These are phyloP conservation scores for Dynastes tityus DNA, from an alignment of 2,888 invertebrate genomes.

Conservation along the genomic window DNA sequence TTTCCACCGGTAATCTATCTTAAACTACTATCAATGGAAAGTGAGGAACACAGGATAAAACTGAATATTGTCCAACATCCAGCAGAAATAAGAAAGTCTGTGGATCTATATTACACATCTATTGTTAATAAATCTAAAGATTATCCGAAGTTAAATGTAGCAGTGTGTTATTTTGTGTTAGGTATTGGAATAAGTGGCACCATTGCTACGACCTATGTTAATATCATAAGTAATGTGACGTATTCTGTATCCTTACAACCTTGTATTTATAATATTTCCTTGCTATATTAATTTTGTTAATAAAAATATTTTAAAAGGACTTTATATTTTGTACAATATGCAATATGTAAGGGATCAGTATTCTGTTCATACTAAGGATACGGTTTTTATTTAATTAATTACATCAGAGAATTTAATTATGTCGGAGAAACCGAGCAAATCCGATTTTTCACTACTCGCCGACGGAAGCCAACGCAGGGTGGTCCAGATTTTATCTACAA, in stretches of 20 bases:
- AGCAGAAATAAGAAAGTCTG: constrained; percentile 3
- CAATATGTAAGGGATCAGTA: too few species aligned
- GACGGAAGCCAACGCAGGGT: too few species aligned
- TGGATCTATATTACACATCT: constrained; percentile 11
- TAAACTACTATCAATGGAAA: constrained; percentile 75
- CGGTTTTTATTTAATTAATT: background rate
- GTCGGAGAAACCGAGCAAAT: too few species aligned
- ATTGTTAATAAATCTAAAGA: constrained; percentile 19
- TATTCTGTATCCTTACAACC: constrained; percentile 81
- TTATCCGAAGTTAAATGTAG: constrained; percentile 58
- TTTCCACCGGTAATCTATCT: constrained; percentile 88
- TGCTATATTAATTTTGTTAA: constrained; percentile 37
- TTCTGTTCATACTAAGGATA: too few species aligned
- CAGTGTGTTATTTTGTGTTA: constrained; percentile 73
- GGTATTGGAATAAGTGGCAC: constrained; percentile 78
- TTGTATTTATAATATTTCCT: constrained; percentile 79
- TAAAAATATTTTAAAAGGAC: background rate
- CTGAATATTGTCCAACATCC: constrained; percentile 52
- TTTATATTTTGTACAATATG: too few species aligned
- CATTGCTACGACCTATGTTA: constrained; percentile 80
- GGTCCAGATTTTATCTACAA: too few species aligned
- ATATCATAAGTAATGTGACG: constrained; percentile 77
- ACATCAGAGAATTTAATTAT: too few species aligned
- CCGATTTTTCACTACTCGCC: too few species aligned
- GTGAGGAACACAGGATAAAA: constrained; percentile 62